phyloP scores from a whole-genome alignment of 2,113 vertebrate genomes.

The Tonatia bakeri region DNA sequence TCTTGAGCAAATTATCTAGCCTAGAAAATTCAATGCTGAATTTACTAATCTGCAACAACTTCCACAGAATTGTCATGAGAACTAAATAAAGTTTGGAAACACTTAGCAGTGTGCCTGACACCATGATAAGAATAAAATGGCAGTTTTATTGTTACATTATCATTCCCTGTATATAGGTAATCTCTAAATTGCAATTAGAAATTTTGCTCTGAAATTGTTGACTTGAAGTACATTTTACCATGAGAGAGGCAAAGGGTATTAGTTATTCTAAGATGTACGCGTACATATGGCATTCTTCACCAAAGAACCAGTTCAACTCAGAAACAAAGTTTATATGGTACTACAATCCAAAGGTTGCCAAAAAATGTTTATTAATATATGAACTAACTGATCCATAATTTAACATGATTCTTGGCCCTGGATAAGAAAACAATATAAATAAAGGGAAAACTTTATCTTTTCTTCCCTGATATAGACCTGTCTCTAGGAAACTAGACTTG shows the following conservation, averaged over 20 bases:
- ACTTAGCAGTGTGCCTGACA: background rate
- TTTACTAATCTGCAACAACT: background rate
- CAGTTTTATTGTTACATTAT: background rate
- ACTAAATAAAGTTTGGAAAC: background rate
- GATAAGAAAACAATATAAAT: background rate
- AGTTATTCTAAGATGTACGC: background rate
- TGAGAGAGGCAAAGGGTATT: background rate
- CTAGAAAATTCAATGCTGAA: background rate
- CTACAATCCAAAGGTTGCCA: background rate
- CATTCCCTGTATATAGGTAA: background rate
- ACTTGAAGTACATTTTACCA: slow-evolving; percentile 19
- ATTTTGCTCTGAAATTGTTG: background rate
- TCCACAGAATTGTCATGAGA: background rate
- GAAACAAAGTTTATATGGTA: background rate
- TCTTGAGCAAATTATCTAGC: background rate
- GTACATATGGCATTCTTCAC: background rate
- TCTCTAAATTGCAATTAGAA: background rate
- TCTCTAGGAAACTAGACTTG: background rate
- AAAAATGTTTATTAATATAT: background rate
- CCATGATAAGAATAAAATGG: background rate
- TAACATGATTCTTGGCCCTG: background rate
- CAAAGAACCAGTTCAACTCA: background rate
- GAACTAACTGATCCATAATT: background rate
- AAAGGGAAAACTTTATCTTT: background rate
- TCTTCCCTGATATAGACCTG: background rate